A percentile compares a stretch with the other conserved stretches of the same genome.
phyloP scores from a whole-genome alignment of 2,113 vertebrate species.

The Aleadryas rufinucha region DNA sequence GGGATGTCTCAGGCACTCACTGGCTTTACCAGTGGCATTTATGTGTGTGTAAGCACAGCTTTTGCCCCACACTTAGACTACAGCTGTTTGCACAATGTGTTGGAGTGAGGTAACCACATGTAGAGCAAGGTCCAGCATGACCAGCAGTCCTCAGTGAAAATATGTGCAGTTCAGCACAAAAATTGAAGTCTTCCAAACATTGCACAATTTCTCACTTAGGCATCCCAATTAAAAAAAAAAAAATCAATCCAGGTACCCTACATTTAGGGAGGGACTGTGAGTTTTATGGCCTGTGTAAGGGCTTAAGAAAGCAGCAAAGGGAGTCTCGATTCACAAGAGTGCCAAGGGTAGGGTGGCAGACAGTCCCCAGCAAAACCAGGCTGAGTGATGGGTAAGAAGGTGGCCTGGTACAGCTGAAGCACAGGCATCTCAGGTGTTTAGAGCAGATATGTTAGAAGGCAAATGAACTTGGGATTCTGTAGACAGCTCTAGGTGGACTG shows the following conservation, averaged over 20 bases:
- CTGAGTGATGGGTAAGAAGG: neutral
- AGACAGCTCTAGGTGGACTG: neutral
- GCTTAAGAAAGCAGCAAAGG: neutral
- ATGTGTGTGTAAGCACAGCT: neutral
- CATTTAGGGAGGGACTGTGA: neutral
- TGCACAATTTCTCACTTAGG: neutral
- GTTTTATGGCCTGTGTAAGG: neutral
- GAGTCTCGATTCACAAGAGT: neutral
- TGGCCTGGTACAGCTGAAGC: neutral
- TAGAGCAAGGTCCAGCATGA: neutral
- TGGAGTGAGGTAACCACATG: neutral
- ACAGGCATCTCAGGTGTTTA: neutral
- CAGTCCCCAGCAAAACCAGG: neutral
- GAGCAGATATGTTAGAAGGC: neutral
- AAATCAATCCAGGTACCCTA: neutral
- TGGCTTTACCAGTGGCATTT: neutral
- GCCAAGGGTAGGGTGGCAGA: fast-evolving
- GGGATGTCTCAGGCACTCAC: neutral
- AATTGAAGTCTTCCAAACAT: neutral
- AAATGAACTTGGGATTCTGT: neutral
- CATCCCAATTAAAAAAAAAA: neutral
- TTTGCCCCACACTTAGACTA: neutral
- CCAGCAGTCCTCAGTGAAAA: neutral
- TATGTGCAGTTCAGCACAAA: neutral
- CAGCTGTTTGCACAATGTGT: neutral